These are phyloP conservation scores for Tethya wilhelma DNA, from an alignment of 37 sponge, comb jelly and placozoan genomes.

Conservation along the genomic window DNA sequence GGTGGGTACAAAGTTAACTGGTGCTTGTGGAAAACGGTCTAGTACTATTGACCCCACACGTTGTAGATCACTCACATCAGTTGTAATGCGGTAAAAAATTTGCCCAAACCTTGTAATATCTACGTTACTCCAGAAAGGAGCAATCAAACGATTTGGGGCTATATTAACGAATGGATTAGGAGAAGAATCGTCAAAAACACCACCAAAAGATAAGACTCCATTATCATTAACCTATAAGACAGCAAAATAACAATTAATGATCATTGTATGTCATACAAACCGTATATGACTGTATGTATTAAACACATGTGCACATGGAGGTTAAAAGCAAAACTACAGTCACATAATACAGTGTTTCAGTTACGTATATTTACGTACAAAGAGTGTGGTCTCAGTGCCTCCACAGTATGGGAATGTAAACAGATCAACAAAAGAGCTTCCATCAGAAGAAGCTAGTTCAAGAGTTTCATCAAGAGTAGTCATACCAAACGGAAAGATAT, in stretches of 20 bases:
- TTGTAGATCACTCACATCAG: background rate
- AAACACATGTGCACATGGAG: background rate
- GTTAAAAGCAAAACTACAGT: background rate
- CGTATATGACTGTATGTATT: too few species aligned
- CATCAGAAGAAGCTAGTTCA: background rate
- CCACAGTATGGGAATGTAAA: too few species aligned
- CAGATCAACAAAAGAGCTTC: too few species aligned
- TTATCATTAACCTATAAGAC: constrained; percentile 28
- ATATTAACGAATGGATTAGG: background rate
- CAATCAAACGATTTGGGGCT: background rate
- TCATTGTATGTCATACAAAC: background rate
- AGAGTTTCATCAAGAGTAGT: background rate
- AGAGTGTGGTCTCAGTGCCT: too few species aligned
- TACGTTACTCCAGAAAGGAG: background rate
- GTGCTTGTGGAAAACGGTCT: background rate
- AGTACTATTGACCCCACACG: background rate
- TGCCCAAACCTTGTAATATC: background rate
- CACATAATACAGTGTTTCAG: too few species aligned
- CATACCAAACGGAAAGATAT: background rate
- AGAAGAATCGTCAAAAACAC: background rate
- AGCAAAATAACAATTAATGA: background rate
- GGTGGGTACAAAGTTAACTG: background rate
- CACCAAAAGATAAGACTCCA: constrained; percentile 8
- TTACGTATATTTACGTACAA: too few species aligned
- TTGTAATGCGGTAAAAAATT: constrained; percentile 2